These are phyloP conservation scores for Hyles euphorbiae DNA, from an alignment of 1,140 invertebrate species.

Conservation along the genomic window DNA sequence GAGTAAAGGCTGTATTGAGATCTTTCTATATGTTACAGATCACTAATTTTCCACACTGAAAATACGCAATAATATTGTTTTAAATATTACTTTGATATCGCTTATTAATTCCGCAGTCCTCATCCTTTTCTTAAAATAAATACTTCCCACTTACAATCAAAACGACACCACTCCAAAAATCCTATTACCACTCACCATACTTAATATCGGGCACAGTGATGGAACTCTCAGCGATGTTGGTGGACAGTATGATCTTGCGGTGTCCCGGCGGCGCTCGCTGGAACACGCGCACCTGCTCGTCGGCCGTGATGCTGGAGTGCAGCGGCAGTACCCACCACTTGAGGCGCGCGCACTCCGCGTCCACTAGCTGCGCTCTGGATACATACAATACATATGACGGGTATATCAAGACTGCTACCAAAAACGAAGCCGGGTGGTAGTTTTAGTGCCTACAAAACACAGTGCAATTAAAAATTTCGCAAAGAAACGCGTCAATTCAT, in stretches of 20 bases:
- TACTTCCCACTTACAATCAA: too few species aligned
- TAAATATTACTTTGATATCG: too few species aligned
- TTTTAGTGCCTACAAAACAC: too few species aligned
- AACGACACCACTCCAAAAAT: neutral
- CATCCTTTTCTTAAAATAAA: too few species aligned
- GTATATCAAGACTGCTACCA: neutral
- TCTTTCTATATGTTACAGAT: too few species aligned
- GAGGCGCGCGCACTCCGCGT: constrained; percentile 30
- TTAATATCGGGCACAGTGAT: constrained; percentile 95
- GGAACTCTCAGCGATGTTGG: constrained; percentile 98
- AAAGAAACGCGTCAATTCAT: too few species aligned
- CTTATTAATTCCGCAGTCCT: too few species aligned
- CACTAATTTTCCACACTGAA: too few species aligned
- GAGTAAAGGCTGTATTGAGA: too few species aligned
- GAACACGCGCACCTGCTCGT: constrained; percentile 88
- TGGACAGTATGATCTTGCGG: constrained; percentile 94
- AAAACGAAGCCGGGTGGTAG: too few species aligned
- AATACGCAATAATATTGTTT: too few species aligned
- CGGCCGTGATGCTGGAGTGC: constrained; percentile 93
- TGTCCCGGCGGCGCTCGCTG: constrained; percentile 68
- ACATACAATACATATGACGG: constrained; percentile 3
- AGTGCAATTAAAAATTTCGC: too few species aligned
- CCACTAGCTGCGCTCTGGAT: constrained; percentile 36
- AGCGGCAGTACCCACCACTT: constrained; percentile 68
- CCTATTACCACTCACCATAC: constrained; percentile 79